Conservation (phyloP, 2,888 invertebrate species). For the Drosophila lutescens region DNA sequence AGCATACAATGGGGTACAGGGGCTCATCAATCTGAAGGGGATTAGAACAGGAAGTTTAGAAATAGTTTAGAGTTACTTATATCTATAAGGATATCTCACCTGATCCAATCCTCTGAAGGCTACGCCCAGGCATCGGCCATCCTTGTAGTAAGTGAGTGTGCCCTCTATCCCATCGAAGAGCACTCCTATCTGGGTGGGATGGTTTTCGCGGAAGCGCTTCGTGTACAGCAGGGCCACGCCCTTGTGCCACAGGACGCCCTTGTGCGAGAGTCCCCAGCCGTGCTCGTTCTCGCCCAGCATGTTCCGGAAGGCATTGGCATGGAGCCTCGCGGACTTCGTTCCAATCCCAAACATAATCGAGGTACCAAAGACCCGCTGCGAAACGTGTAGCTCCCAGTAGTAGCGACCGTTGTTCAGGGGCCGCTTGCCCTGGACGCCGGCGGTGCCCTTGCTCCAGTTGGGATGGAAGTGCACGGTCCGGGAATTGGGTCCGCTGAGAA, state of each 20-base stretch:
- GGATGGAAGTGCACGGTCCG: slow-evolving; percentile 90
- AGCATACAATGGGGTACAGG: slow-evolving; percentile 89
- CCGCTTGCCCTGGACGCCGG: slow-evolving; percentile 88
- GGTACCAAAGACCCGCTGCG: slow-evolving; percentile 89
- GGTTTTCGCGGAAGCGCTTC: slow-evolving; percentile 89
- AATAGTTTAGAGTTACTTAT: no score
- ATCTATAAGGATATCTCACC: no score
- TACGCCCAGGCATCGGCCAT: slow-evolving; percentile 88
- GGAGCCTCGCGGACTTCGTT: slow-evolving; percentile 86
- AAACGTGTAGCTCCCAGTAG: slow-evolving; percentile 88
- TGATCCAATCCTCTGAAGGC: slow-evolving; percentile 88
- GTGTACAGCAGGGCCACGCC: slow-evolving; percentile 88
- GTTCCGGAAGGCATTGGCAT: slow-evolving; percentile 89
- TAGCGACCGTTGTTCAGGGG: slow-evolving; percentile 87
- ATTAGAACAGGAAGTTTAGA: neutral
- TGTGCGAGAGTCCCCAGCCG: slow-evolving; percentile 90
- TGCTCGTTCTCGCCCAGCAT: slow-evolving; percentile 89
- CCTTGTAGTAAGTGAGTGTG: slow-evolving; percentile 89
- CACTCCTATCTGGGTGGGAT: slow-evolving; percentile 88
- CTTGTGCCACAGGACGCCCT: slow-evolving; percentile 88
- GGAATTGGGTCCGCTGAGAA: slow-evolving; percentile 86
- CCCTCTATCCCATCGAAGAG: slow-evolving; percentile 89
- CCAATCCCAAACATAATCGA: slow-evolving; percentile 90
- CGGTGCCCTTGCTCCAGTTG: slow-evolving; percentile 91
- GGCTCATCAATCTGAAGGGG: slow-evolving; percentile 85